phyloP scores from a whole-genome alignment of 2,113 vertebrate genomes.

The Otis tarda region DNA sequence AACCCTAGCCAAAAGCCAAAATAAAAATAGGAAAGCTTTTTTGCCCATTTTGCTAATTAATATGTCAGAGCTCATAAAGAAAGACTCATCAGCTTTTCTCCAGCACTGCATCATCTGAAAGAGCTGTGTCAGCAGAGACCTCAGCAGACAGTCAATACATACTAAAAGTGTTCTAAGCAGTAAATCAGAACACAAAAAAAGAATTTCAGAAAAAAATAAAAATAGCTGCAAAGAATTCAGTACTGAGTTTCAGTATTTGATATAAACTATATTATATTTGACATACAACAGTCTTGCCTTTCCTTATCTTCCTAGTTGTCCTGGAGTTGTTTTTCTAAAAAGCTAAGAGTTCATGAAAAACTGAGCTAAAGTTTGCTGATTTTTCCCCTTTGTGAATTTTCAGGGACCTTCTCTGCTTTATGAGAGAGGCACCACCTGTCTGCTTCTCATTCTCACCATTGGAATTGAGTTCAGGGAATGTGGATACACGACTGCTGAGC shows the following conservation, averaged over 20 bases:
- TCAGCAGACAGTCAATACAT: slow-evolving; percentile 86
- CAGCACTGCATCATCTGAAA: slow-evolving; percentile 80
- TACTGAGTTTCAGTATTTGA: neutral
- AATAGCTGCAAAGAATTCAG: neutral
- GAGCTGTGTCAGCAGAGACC: slow-evolving; percentile 82
- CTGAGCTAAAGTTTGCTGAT: neutral
- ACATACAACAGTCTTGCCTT: neutral
- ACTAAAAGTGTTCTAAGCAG: slow-evolving; percentile 78
- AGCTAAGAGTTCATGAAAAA: neutral
- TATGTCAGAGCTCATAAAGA: slow-evolving; percentile 93
- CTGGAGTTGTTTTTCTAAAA: neutral
- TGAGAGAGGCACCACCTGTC: neutral
- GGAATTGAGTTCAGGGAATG: neutral
- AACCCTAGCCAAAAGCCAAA: slow-evolving; percentile 74
- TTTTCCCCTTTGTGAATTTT: neutral
- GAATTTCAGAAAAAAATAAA: slow-evolving; percentile 49
- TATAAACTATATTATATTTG: neutral
- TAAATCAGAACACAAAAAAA: slow-evolving; percentile 76
- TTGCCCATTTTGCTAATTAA: slow-evolving; percentile 95
- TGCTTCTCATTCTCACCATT: neutral
- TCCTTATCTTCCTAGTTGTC: neutral
- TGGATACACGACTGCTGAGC: neutral
- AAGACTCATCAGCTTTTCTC: slow-evolving; percentile 83
- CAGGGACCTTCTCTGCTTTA: neutral
- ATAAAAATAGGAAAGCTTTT: slow-evolving; percentile 83